These are phyloP conservation scores for Meandrusa payeni DNA, from an alignment of 2,888 invertebrate species.

Conservation along the genomic window DNA sequence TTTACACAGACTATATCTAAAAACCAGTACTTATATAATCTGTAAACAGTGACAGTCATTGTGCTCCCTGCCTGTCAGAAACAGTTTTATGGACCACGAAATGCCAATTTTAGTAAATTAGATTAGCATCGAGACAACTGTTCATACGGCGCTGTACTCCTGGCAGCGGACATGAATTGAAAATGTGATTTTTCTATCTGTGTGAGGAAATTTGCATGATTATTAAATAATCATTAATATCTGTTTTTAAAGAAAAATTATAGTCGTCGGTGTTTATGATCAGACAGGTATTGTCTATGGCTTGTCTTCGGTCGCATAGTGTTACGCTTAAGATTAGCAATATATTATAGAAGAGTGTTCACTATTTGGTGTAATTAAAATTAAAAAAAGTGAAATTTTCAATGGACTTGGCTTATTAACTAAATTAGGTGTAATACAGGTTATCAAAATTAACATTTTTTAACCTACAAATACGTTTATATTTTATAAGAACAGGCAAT, in stretches of 20 bases:
- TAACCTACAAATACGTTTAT: no score
- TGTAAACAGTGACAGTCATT: slow-evolving; percentile 33
- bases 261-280: slow-evolving; percentile 51
- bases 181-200: slow-evolving; percentile 6
- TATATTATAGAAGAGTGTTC: slow-evolving; percentile 61
- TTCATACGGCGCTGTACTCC: slow-evolving; percentile 2
- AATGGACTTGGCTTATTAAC: slow-evolving; percentile 15
- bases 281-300: slow-evolving; percentile 44
- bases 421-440: slow-evolving; percentile 16
- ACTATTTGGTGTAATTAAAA: slow-evolving; percentile 32
- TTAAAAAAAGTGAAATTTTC: slow-evolving; percentile 13
- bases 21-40: slow-evolving; percentile 24
- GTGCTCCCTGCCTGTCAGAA: slow-evolving; percentile 30
- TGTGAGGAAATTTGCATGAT: slow-evolving; percentile 12
- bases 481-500: no score
- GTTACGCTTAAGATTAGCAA: slow-evolving; percentile 58
- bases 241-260: slow-evolving; percentile 35
- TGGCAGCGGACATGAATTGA: slow-evolving; percentile 5
- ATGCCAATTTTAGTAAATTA: slow-evolving; percentile 58
- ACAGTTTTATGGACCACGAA: slow-evolving; percentile 55
- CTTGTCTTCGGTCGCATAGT: slow-evolving; percentile 45
- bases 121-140: slow-evolving; percentile 12
- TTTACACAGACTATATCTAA: neutral
- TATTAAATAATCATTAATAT: slow-evolving; percentile 6
- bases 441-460: slow-evolving; percentile 11